Percentiles rank a stretch among this genome's conserved stretches.
Evolutionary conservation across 1,140 invertebrate genomes (phyloP).

Genomic region (Camponotus floridanus): DNA sequence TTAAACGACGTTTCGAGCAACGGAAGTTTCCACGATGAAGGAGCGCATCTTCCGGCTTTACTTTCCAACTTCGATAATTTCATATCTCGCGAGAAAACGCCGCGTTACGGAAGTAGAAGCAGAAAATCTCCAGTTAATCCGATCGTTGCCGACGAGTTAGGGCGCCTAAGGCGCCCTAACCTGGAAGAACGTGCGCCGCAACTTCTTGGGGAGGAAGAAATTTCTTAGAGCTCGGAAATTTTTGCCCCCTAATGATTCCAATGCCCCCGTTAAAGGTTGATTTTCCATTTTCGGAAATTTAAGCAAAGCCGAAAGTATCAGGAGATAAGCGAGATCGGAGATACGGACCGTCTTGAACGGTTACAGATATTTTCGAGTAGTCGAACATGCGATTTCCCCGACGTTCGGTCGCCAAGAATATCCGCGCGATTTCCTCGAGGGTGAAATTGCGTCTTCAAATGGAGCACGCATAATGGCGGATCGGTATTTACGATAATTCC

Average conservation of each 20-base stretch:
- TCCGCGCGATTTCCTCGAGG: too few species aligned
- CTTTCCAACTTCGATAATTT: constrained; percentile 62
- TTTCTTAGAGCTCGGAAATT: neutral
- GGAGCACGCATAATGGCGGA: too few species aligned
- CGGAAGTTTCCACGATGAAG: constrained; percentile 52
- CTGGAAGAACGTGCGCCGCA: constrained; percentile 24
- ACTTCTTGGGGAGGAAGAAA: neutral
- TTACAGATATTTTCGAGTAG: neutral
- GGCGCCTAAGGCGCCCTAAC: constrained; percentile 16
- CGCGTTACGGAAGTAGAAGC: constrained; percentile 48
- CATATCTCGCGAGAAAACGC: constrained; percentile 60
- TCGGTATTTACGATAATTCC: too few species aligned
- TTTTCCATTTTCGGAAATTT: neutral
- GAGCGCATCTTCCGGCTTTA: constrained; percentile 62
- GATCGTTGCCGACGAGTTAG: constrained; percentile 36
- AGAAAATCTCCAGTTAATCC: constrained; percentile 61
- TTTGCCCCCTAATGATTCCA: neutral
- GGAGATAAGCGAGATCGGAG: neutral
- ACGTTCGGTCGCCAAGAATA: neutral
- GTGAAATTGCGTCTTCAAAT: too few species aligned
- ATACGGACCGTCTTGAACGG: too few species aligned
- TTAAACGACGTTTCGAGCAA: constrained; percentile 60
- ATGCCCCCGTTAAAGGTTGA: neutral
- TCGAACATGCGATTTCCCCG: neutral
- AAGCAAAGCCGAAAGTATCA: neutral